These are phyloP conservation scores for Eupithecia abbreviata DNA, from an alignment of 2,888 invertebrate species.

Conservation along the genomic window DNA sequence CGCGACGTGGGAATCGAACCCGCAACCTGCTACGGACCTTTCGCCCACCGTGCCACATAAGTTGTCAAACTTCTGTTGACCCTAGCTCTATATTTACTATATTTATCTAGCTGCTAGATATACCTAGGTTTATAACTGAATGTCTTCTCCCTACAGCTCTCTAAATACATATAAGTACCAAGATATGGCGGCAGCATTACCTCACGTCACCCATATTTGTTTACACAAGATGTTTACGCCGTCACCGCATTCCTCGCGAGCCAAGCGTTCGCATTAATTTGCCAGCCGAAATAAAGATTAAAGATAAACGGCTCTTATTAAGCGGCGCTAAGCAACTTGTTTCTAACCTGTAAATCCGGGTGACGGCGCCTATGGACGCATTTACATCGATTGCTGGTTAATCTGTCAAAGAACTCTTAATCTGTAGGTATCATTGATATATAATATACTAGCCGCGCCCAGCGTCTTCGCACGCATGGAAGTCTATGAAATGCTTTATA, in stretches of 20 bases:
- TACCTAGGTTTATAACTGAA: too few relatives aligned
- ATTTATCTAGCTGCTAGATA: too few relatives aligned
- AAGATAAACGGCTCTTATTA: slow-evolving; percentile 34
- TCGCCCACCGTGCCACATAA: too few relatives aligned
- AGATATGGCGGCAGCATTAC: neutral
- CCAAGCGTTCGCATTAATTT: slow-evolving; percentile 27
- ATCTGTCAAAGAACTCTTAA: neutral
- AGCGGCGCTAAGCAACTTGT: slow-evolving; percentile 40
- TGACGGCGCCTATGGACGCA: slow-evolving; percentile 33
- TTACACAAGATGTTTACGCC: slow-evolving; percentile 30
- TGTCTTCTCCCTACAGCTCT: too few relatives aligned
- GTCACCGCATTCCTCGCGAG: slow-evolving; percentile 32
- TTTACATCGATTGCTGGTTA: slow-evolving; percentile 7
- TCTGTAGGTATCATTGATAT: neutral
- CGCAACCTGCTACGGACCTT: too few relatives aligned
- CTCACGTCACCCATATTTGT: slow-evolving; percentile 22
- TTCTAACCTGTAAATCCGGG: slow-evolving; percentile 31
- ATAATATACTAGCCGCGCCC: too few relatives aligned
- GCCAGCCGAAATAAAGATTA: slow-evolving; percentile 34
- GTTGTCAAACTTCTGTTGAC: too few relatives aligned
- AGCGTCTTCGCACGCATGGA: too few relatives aligned
- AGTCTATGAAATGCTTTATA: too few relatives aligned
- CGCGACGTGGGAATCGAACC: too few relatives aligned
- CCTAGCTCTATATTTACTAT: too few relatives aligned
- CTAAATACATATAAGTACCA: neutral